Base-by-base conservation (phyloP, 2,888 invertebrate species). In the Seira sanloemensis region DNA sequence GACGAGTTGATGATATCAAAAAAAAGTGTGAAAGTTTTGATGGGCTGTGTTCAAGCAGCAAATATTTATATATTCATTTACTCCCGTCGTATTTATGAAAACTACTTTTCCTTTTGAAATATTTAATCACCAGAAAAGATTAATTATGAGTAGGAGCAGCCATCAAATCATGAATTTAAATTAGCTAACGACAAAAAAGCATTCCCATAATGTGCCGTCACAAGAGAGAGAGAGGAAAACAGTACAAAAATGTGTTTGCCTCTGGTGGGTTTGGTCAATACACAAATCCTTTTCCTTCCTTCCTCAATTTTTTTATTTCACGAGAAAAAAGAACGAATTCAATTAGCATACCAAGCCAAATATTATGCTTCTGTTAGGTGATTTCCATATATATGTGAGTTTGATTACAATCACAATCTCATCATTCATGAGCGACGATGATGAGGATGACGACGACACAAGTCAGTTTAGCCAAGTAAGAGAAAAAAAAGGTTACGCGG, bases 341-440 rank as follows among this genome's bases (percentile, higher is more conserved):
- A 78, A 84, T 84, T 78, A 84, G 50, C 84, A 84, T 84, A 75
- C 80, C 46, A 27, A 18, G 66, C 62, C 62, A 50, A 37, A 37
- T 37, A 37, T 62, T 62, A 58, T 18, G 62, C 62, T 21, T 21
- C 21, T 62, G 62, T 62, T 23, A 9, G 62, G 62, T 62, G 23
- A 62, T 62, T 62, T 62, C 62, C 62, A 62, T 62, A n/a, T n/a
- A n/a, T n/a, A 50, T 50, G 50, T 37, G 37, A 37, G 4, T 58
- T 7, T 18, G 62, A 62, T 62, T 62, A 62, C 62, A 23, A 62
- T 62, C 21, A 62, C 62, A 23, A 62, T 62, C n/a, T n/a, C 62
- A n/a, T 62, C 19, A 23, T 21, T 25, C 72, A 24, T 27, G 37
- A 18, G 12, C 12, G 27, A 23, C 19, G 37, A 68, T 68, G 68